phyloP scores from a whole-genome alignment of 2,797 vertebrate genomes.

The Pitangus sulphuratus region DNA sequence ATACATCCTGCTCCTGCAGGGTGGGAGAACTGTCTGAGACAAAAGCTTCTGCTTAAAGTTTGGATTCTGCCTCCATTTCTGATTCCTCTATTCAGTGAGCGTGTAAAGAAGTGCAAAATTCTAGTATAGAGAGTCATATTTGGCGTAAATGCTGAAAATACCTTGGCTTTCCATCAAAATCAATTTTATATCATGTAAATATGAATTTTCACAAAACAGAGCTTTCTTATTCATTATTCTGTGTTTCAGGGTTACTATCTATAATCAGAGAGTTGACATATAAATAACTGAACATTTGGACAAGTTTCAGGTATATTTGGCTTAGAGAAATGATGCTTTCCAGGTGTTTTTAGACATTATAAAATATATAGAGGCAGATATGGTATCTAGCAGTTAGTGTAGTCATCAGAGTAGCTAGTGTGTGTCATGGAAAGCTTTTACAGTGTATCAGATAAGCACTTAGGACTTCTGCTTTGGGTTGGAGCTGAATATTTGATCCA shows the following conservation, averaged over 20 bases:
- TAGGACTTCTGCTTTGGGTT: not conserved
- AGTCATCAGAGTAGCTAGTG: not conserved
- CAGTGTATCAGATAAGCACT: not conserved
- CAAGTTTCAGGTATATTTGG: not conserved
- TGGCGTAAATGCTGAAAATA: not conserved
- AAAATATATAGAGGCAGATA: not conserved
- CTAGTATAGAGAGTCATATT: not conserved
- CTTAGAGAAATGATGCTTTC: not conserved
- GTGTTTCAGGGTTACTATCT: not conserved
- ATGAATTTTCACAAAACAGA: not conserved
- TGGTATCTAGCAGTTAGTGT: not conserved
- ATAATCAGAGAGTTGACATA: not conserved
- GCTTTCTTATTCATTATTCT: not conserved
- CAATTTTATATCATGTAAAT: not conserved
- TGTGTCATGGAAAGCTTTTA: slow-evolving; percentile 34
- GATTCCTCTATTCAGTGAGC: not conserved
- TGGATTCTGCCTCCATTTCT: not conserved
- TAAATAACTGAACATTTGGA: not conserved
- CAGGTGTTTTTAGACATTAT: not conserved
- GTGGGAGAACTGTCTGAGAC: not conserved
- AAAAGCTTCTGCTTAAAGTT: not conserved
- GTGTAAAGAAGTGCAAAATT: not conserved
- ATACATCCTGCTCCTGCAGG: not conserved
- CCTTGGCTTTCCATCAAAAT: not conserved
- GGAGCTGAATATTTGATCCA: slow-evolving; percentile 34